Percentiles rank a stretch among this genome's conserved stretches.
Evolutionary conservation across 2,888 invertebrate species (phyloP).

Genomic region (Drosophila fungiperda): DNA sequence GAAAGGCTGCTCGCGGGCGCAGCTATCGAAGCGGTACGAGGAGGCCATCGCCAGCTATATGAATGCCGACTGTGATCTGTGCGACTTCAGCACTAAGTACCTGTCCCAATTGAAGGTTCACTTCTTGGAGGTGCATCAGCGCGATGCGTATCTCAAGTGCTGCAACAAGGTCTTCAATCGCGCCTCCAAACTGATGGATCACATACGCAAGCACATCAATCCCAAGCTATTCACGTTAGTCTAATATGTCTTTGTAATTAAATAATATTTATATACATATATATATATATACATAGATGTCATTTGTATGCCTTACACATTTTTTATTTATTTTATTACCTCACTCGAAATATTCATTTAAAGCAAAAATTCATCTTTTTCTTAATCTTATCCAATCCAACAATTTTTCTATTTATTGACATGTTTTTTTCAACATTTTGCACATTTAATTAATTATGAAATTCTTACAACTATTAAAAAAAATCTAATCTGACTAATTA

Average conservation of each 20-base stretch:
- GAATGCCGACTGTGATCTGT: slow-evolving; percentile 78
- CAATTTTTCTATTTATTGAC: background rate
- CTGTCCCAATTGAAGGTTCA: slow-evolving; percentile 75
- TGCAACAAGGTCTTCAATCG: slow-evolving; percentile 75
- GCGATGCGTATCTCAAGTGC: slow-evolving; percentile 78
- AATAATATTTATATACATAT: background rate
- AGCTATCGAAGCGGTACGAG: slow-evolving; percentile 67
- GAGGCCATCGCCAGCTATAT: slow-evolving; percentile 75
- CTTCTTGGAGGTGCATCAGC: slow-evolving; percentile 73
- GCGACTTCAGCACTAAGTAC: slow-evolving; percentile 67
- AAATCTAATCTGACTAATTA: background rate
- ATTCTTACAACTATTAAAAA: background rate
- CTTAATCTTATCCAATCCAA: too few species aligned
- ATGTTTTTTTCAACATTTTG: background rate
- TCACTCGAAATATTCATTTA: background rate
- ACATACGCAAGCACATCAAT: slow-evolving; percentile 80
- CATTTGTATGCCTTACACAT: background rate
- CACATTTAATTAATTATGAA: background rate
- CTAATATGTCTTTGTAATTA: background rate
- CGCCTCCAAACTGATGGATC: slow-evolving; percentile 75
- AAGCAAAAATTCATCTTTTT: background rate
- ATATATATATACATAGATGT: background rate
- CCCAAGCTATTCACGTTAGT: slow-evolving; percentile 78
- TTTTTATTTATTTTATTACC: background rate
- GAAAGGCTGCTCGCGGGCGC: slow-evolving; percentile 71